A percentile compares a stretch with the other conserved stretches of the same genome.
Evolutionary conservation across 2,113 vertebrate genomes (phyloP).

Genomic region (Pygoscelis antarcticus): DNA sequence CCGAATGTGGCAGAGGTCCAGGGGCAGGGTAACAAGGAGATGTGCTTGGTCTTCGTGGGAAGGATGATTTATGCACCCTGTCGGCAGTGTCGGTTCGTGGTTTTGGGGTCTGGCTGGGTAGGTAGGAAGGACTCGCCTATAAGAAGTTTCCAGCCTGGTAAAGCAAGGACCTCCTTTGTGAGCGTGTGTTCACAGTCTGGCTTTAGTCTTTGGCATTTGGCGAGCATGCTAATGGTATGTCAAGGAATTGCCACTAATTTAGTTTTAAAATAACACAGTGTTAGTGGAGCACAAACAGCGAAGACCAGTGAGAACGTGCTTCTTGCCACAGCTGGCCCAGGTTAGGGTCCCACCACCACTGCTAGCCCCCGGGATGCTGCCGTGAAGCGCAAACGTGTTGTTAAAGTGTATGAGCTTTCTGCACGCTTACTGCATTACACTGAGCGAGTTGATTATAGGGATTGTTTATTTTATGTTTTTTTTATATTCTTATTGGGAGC

Average conservation of each 20-base stretch:
- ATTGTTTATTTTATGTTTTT: not conserved
- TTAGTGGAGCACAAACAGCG: not conserved
- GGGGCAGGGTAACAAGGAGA: not conserved
- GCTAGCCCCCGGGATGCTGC: not conserved
- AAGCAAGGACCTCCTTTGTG: not conserved
- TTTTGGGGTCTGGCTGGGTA: not conserved
- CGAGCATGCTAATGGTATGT: not conserved
- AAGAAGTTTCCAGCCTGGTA: not conserved
- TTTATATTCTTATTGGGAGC: constrained; percentile 35
- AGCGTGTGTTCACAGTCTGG: not conserved
- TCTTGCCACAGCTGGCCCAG: not conserved
- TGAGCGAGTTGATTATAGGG: not conserved
- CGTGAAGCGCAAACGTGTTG: not conserved
- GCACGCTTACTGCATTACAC: not conserved
- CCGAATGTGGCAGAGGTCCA: not conserved
- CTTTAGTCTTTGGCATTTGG: not conserved
- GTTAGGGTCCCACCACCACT: not conserved
- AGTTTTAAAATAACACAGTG: not conserved
- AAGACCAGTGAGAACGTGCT: fast-evolving
- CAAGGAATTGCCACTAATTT: not conserved
- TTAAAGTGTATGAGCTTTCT: not conserved
- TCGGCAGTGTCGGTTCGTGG: fast-evolving
- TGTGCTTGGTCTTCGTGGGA: not conserved
- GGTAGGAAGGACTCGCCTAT: not conserved
- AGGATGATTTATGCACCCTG: fast-evolving